Evolutionary conservation across 1,140 invertebrate species (phyloP), one percentile per base, ranked within the genome.

Genomic region (Periplaneta americana): DNA sequence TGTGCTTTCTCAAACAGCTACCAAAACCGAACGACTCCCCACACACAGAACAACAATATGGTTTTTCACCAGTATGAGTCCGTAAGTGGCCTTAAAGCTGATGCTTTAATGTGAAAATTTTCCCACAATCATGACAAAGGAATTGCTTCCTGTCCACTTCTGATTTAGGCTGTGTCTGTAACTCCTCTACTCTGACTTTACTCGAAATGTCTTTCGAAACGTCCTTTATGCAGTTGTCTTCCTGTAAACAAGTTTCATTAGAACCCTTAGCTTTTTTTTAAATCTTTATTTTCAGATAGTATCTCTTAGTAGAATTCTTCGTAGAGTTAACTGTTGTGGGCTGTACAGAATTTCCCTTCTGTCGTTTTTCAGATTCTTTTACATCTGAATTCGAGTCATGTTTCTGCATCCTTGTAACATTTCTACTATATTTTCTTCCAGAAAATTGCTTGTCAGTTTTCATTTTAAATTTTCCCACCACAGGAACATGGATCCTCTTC

Each of bases 141-240:
- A 93, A 81, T 31, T n/a, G 94, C 0, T 93, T 92, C 84, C 95
- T 93, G 2, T 94, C 94, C 0, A 94, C 95, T 84, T 96, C 94
- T 0, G 92, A n/a, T 28, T 66, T 66, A n/a, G 48, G n/a, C 28
- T 66, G 2, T 66, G 48, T 66, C 2, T 66, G 48, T 28, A 66
- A 66, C 11, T 13, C 22, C 8, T 66, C 48, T 28, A 28, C 48
- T n/a, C n/a, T n/a, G 28, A 4, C n/a, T 11, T 66, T 66, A 66
- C 6, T 66, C 48, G 28, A 66, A 66, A 66, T 66, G n/a, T 66
- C 48, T 5, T 66, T 5, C n/a, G n/a, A n/a, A 22, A 15, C 48
- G 28, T 66, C 28, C 11, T 5, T 9, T n/a, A 66, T 10, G 11
- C 48, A 3, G 6, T 66, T 66, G 22, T 66, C 48, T 28, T 66